Evolutionary conservation across 2,888 invertebrate species (phyloP), one percentile per base, ranked within the genome.

Genomic region (Heliconius ethilla): DNA sequence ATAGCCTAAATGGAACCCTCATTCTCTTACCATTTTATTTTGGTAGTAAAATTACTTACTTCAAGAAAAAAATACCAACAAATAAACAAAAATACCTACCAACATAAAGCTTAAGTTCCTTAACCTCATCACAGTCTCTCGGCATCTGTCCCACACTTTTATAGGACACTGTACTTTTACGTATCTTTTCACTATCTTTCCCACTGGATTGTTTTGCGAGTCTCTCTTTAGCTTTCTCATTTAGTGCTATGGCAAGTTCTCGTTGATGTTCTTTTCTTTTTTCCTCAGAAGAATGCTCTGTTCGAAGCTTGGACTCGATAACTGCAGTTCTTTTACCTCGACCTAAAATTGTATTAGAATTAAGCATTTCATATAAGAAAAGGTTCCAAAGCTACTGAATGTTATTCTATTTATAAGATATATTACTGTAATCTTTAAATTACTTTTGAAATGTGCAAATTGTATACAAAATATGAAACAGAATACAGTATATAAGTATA

Each of bases 241-340:
- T 99, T 65, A 99, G 93, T 80, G 97, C 96, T 78, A 97, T 96
- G 0, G 98, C 98, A 80, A 99, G 92, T 91, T 99, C 99, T 85
- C 98, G 97, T 90, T 99, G 99, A 94, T 99, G 99, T 86, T 98
- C 97, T 84, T 98, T 98, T 22, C 99, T 96, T 90, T 99, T 99
- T 86, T 99, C 99, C 89, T 99, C 99, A 0, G 99, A 97, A 18
- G 99, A 98, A 84, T 98, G 97, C 88, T 99, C 99, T 62, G 98
- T 98, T 86, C 99, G 95, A 13, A 99, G 95, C 90, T 99, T 99
- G 6, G 97, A 98, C 86, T 99, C 99, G 62, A 99, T 95, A 10
- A 99, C 97, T 4, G 99, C 98, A 59, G 97, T 98, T 83, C 99
- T 95, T 89, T 97, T 98, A 81, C 97, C 98, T 82, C 96, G 93